These are phyloP conservation scores for Brachionus paranguensis DNA, from an alignment of 1,140 invertebrate genomes.

Conservation along the genomic window DNA sequence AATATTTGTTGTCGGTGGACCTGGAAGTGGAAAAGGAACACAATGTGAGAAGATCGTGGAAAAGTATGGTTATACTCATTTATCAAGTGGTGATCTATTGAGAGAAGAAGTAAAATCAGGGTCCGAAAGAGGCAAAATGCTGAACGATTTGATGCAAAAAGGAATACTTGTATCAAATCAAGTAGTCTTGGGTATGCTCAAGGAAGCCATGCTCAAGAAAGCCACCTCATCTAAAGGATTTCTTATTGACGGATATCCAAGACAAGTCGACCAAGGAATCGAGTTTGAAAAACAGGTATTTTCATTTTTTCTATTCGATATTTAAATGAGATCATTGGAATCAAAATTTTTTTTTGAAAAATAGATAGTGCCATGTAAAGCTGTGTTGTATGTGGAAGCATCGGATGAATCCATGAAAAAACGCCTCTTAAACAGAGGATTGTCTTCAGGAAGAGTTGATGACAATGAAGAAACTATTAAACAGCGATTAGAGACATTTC, in stretches of 20 bases:
- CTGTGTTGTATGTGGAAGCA: conserved; percentile 62
- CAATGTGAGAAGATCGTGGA: conserved; percentile 75
- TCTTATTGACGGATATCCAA: conserved; percentile 80
- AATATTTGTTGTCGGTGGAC: conserved; percentile 38
- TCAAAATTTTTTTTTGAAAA: too few relatives aligned
- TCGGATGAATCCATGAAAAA: conserved; percentile 74
- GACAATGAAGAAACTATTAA: conserved; percentile 96
- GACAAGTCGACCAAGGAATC: conserved; percentile 74
- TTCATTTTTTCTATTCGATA: neutral
- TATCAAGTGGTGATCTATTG: conserved; percentile 83
- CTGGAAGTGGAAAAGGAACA: conserved; percentile 70
- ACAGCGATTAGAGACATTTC: conserved; percentile 84
- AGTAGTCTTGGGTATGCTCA: conserved; percentile 51
- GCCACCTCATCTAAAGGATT: conserved; percentile 61
- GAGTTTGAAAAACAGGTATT: conserved; percentile 68
- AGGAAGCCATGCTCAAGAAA: conserved; percentile 52
- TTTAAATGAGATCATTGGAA: too few relatives aligned
- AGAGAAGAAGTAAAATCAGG: conserved; percentile 80
- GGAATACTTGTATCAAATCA: conserved; percentile 72
- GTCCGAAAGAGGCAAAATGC: conserved; percentile 68
- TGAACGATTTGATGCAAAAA: conserved; percentile 75
- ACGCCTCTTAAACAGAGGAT: conserved; percentile 75
- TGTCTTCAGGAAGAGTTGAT: conserved; percentile 83
- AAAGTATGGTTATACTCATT: conserved; percentile 70
- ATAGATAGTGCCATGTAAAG: conserved; percentile 46